Conservation (phyloP, 2,888 invertebrate genomes). For the Entomobrya multifasciata region DNA sequence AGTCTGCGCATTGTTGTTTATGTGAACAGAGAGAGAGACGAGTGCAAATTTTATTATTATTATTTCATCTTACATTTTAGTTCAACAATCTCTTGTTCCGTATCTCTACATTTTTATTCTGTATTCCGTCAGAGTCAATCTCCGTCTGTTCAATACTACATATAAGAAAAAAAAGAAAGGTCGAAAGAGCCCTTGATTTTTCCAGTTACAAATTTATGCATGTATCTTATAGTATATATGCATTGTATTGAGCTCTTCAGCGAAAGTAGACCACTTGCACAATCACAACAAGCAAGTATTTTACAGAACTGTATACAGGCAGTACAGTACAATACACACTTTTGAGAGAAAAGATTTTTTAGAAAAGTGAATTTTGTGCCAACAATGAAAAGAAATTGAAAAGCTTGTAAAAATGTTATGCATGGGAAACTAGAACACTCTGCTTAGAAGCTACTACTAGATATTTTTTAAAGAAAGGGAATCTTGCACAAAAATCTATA, state of each 20-base stretch:
- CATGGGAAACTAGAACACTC: neutral
- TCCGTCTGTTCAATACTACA: neutral
- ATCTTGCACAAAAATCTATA: neutral
- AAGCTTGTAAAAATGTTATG: slow-evolving; percentile 8
- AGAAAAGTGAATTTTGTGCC: slow-evolving; percentile 30
- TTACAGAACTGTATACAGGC: neutral
- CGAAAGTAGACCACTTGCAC: no score
- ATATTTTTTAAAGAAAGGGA: neutral
- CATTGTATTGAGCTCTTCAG: no score
- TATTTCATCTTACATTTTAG: neutral
- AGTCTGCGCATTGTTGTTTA: no score
- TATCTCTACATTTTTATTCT: neutral
- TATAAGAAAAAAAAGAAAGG: no score
- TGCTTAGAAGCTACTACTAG: no score
- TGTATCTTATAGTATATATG: no score
- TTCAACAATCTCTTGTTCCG: neutral
- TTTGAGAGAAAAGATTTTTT: neutral
- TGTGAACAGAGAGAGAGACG: no score
- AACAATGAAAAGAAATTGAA: slow-evolving; percentile 48
- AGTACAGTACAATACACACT: neutral
- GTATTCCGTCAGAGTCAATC: neutral
- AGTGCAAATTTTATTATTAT: no score
- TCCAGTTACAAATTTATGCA: no score
- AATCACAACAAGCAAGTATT: neutral
- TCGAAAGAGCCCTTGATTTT: no score